phyloP scores from a whole-genome alignment of 2,113 vertebrate genomes.

The Bos javanicus region DNA sequence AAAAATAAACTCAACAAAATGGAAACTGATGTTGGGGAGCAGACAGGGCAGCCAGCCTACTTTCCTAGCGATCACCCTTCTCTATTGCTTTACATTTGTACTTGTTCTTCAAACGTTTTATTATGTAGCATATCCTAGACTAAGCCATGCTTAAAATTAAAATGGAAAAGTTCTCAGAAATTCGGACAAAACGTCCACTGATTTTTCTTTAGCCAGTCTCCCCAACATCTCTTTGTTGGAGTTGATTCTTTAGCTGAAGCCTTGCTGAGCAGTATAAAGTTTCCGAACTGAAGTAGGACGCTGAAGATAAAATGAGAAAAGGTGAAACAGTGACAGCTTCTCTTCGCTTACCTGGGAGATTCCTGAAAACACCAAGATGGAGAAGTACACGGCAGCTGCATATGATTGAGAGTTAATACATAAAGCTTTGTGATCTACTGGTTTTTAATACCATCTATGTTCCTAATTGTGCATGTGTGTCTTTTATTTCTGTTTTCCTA shows the following conservation, averaged over 20 bases:
- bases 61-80: not conserved
- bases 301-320: not conserved
- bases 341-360: not conserved
- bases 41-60: not conserved
- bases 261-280: not conserved
- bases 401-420: not conserved
- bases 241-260: not conserved
- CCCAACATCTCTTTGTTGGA: not conserved
- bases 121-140: not conserved
- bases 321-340: not conserved
- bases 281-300: not conserved
- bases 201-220: not conserved
- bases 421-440: not conserved
- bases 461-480: not conserved
- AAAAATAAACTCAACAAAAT: slow-evolving; percentile 5
- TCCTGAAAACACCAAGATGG: not conserved
- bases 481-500: not conserved
- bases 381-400: not conserved
- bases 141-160: slow-evolving; percentile 28
- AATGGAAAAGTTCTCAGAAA: slow-evolving; percentile 24
- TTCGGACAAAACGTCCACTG: not conserved
- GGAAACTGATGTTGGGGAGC: not conserved
- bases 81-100: not conserved
- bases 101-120: not conserved
- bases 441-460: not conserved